Percentiles rank a stretch among this genome's conserved stretches.
Conservation (phyloP, 2,888 invertebrate species). For the Steromphala cineraria region DNA sequence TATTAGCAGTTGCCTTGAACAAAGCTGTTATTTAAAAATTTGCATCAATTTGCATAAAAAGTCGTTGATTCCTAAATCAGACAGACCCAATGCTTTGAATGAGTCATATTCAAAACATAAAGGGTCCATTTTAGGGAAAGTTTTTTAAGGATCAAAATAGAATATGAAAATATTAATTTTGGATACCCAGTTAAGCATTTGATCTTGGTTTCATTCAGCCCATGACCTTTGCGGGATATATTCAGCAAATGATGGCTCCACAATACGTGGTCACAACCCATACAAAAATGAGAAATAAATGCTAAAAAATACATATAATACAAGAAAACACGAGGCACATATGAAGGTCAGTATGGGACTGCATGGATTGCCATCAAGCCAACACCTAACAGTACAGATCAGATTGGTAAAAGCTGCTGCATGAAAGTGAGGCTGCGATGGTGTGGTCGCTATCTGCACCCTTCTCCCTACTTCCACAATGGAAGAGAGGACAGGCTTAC, state of each 20-base stretch:
- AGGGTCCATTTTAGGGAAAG: no score
- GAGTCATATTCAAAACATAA: no score
- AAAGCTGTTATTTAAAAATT: no score
- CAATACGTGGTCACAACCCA: constrained; percentile 7
- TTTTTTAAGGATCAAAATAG: no score
- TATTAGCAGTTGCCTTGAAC: no score
- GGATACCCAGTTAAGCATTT: constrained; percentile 7
- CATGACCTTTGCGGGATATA: constrained; percentile 6
- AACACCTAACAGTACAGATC: neutral
- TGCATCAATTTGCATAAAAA: no score
- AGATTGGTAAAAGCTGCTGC: constrained; percentile 1
- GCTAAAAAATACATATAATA: constrained; percentile 8
- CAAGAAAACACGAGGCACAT: constrained; percentile 9
- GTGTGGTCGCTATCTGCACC: constrained; percentile 7
- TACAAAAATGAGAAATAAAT: constrained; percentile 1
- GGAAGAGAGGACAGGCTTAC: constrained; percentile 53
- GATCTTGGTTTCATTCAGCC: constrained; percentile 2
- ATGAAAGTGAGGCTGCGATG: neutral
- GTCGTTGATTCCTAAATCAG: no score
- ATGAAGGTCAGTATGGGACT: constrained; percentile 4
- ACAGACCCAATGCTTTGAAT: no score
- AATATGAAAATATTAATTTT: no score
- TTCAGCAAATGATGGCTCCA: constrained; percentile 15
- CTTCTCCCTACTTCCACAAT: neutral
- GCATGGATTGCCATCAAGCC: constrained; percentile 1